These are phyloP conservation scores for Ctenochaetus hawaiiensis DNA, from an alignment of 2,797 vertebrate species.

Conservation along the genomic window DNA sequence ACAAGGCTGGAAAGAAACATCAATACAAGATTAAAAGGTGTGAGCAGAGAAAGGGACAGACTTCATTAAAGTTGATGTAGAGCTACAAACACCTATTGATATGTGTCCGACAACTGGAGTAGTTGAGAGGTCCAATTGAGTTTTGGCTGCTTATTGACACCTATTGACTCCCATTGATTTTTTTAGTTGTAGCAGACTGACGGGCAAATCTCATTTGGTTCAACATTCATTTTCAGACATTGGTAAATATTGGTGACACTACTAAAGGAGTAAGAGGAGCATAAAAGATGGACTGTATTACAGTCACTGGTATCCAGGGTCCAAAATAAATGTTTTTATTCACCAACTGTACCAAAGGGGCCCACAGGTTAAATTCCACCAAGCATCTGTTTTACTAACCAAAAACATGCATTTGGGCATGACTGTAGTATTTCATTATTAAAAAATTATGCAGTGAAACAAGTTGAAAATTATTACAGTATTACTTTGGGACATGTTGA, in stretches of 20 bases:
- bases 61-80: constrained; percentile 84
- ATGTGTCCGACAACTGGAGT: constrained; percentile 68
- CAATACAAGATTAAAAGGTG: constrained; percentile 87
- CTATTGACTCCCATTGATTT: constrained; percentile 72
- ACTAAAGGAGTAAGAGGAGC: not conserved
- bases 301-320: not conserved
- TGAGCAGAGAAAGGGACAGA: constrained; percentile 75
- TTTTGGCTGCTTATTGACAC: constrained; percentile 76
- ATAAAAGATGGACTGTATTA: not conserved
- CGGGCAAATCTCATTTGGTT: constrained; percentile 34
- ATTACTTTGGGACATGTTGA: too few species aligned
- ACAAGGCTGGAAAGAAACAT: constrained; percentile 74
- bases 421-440: too few species aligned
- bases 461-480: too few species aligned
- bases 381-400: too few species aligned
- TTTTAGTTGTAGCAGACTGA: constrained; percentile 34
- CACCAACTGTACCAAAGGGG: too few species aligned
- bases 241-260: constrained; percentile 20
- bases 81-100: constrained; percentile 78
- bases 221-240: constrained; percentile 34
- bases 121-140: constrained; percentile 70
- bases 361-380: too few species aligned
- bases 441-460: too few species aligned
- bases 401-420: too few species aligned
- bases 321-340: too few species aligned